Base-by-base conservation (phyloP, 2,113 vertebrate genomes). In the Steatornis caripensis region DNA sequence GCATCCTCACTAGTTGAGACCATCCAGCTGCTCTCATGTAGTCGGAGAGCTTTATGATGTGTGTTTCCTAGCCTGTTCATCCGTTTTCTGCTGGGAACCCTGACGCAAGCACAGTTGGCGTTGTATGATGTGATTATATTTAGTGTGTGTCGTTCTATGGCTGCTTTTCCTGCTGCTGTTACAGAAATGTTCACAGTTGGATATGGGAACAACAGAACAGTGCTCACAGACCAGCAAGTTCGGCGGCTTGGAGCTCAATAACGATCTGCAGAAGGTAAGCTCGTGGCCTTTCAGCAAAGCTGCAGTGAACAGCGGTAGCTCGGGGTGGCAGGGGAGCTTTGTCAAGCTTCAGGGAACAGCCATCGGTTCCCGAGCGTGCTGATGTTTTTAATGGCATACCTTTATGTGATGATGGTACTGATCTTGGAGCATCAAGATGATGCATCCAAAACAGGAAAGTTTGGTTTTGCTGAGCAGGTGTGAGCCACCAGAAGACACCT, bases 211-310 rank as follows among this genome's bases (percentile, higher is more conserved):
- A 84, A 83, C 93, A 27, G 95, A 98, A 48, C 97, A 98, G 70
- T 92, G 97, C 29, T 95, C 93, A 57, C 98, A 98, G 34, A 90
- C 71, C 32, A 77, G 58, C 85, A 92, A 91, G 72, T 81, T 93
- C 66, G 96, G 80, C 93, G 97, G 94, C 77, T 91, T 98, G 65
- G 99, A 99, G 65, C 91, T 95, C 70, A 93, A 80, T 70, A 71
- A 90, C 48, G 98, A 99, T 61, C 96, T 99, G 55, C 97, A 98
- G 49, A 98, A 98, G 99, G 99, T 99, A 93, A 90, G 15, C n/a
- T 48, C 61, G 71, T 22, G 43, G n/a, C 57, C 7, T 30, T 89
- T 57, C 16, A n/a, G 37, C 13, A 10, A 48, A 55, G 21, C 51
- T 66, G 30, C 1, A 3, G 10, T 24, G 15, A 54, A 27, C 6